Evolutionary conservation across 2,797 vertebrate species (phyloP).

Genomic region (Eulemur rubriventer): DNA sequence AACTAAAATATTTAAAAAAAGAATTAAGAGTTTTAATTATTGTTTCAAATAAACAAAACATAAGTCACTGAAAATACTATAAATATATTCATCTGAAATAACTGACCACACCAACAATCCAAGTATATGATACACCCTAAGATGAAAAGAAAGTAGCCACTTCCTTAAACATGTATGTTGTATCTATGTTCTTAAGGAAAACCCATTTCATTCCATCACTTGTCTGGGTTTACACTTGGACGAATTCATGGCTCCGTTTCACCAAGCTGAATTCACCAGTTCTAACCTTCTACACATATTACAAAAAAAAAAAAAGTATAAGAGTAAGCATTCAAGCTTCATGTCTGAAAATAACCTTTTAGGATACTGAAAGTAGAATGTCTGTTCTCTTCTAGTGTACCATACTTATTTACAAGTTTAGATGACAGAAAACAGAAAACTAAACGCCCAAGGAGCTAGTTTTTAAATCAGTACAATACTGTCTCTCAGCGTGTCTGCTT

Average conservation of each 20-base stretch:
- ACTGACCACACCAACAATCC: neutral
- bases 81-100: neutral
- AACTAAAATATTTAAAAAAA: neutral
- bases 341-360: neutral
- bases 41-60: slow-evolving; percentile 36
- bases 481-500: neutral
- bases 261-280: neutral
- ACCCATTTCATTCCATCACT: neutral
- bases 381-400: neutral
- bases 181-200: neutral
- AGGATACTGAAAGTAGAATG: neutral
- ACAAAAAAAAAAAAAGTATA: neutral
- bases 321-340: neutral
- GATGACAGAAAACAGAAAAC: neutral
- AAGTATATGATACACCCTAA: neutral
- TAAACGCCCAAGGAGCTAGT: neutral
- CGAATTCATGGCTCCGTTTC: neutral
- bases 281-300: neutral
- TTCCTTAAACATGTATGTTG: neutral
- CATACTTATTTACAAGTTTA: neutral
- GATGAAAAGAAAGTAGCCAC: neutral
- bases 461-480: neutral
- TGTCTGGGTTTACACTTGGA: neutral
- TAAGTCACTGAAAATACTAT: neutral
- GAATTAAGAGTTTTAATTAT: neutral